Percentiles rank a stretch among this genome's conserved stretches.
Conservation (phyloP, 2,113 vertebrate species). For the Dolichallabes microphthalmus region DNA sequence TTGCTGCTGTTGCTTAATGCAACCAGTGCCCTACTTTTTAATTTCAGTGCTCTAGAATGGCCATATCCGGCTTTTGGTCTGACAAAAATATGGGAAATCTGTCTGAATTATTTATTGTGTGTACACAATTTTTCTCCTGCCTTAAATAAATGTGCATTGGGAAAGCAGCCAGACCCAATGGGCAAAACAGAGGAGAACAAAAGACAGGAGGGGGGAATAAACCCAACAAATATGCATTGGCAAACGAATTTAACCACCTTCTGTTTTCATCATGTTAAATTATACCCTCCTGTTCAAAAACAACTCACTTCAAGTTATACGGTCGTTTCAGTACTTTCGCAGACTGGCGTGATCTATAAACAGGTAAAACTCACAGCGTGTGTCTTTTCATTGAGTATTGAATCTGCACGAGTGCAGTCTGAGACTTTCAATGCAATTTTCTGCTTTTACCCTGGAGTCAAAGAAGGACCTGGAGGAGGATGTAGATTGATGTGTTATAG, state of each 20-base stretch:
- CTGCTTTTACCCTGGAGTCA: slow-evolving; percentile 23
- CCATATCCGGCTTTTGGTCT: neutral
- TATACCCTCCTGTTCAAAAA: slow-evolving; percentile 1
- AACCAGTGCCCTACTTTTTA: neutral
- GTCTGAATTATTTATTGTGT: slow-evolving; percentile 34
- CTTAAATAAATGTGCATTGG: slow-evolving; percentile 1
- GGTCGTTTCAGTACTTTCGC: neutral
- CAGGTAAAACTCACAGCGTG: neutral
- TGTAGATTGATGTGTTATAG: slow-evolving; percentile 22
- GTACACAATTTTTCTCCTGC: neutral
- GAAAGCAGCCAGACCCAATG: slow-evolving; percentile 7
- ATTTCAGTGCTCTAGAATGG: neutral
- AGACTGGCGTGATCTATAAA: neutral
- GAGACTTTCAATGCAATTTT: slow-evolving; percentile 18
- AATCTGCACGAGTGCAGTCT: neutral
- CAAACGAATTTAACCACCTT: neutral
- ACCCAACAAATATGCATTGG: neutral
- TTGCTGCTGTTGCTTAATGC: neutral
- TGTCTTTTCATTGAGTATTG: slow-evolving; percentile 1
- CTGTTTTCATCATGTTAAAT: slow-evolving; percentile 22
- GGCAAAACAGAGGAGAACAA: neutral
- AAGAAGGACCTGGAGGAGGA: neutral
- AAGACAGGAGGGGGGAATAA: no score
- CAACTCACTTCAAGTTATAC: neutral
- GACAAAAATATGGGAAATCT: slow-evolving; percentile 23